Evolutionary conservation across 2,113 vertebrate species (phyloP), one percentile per base, ranked within the genome.

Genomic region (Salvelinus fontinalis): DNA sequence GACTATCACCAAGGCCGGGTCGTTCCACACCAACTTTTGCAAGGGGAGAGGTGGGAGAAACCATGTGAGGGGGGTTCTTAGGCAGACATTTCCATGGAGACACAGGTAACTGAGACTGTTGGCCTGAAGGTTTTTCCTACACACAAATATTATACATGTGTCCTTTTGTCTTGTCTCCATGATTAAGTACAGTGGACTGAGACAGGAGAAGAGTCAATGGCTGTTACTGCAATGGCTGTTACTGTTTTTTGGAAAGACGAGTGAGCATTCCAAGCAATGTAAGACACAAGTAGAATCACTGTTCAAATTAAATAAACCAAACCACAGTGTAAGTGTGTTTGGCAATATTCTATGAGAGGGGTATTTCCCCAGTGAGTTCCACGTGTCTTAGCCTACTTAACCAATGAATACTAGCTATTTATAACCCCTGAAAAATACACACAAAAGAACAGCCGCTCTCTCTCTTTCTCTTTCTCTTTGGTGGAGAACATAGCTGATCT

Each of bases 321-420:
- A 22, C 59, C n/a, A 14, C n/a, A 62, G 59, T 11, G 59, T 62
- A 16, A 22, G n/a, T 16, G 59, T 22, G 59, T n/a, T 62, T 22
- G 18, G 18, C 59, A 5, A 62, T 57, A 57, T 57, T 62, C 59
- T 62, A 22, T 3, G n/a, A 62, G 18, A 54, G 51, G 13, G 18
- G 59, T n/a, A 62, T 62, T 62, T 62, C 5, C 59, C 59, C 59
- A 62, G 13, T 54, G 51, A 54, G 59, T 62, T 62, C n/a, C 59
- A 62, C n/a, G 16, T 22, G n/a, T 62, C 9, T 62, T 62, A 62
- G 20, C 39, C 24, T 80, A 77, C 73, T 85, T 75, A 90, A 83
- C 79, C 71, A 77, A 66, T 85, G 76, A 91, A 88, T 79, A 77
- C 79, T 51, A 71, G 85, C 84, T 90, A 90, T 91, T 90, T 92